These are phyloP conservation scores for Agrotis exclamationis DNA, from an alignment of 2,888 invertebrate genomes.

Conservation along the genomic window DNA sequence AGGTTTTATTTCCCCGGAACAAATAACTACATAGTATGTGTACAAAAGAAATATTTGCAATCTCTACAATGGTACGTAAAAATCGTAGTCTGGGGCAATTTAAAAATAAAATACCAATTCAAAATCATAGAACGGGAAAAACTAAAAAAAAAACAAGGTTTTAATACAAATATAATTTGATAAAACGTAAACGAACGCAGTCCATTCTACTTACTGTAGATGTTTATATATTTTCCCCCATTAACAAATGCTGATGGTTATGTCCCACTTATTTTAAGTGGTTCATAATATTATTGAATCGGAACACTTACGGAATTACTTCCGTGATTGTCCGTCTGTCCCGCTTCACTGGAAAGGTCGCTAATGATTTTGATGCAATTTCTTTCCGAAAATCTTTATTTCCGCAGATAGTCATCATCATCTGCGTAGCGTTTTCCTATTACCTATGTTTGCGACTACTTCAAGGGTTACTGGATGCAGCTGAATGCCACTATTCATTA, in stretches of 20 bases:
- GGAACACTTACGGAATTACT: constrained; percentile 51
- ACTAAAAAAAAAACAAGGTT: not conserved
- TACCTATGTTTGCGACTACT: too few species aligned
- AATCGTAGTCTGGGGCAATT: too few species aligned
- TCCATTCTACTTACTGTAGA: not conserved
- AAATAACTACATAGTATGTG: too few species aligned
- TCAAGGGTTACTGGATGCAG: too few species aligned
- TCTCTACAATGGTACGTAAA: too few species aligned
- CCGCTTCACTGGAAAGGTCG: constrained; percentile 1
- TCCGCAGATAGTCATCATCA: too few species aligned
- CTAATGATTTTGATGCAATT: constrained; percentile 22
- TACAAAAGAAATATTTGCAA: too few species aligned
- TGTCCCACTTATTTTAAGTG: constrained; percentile 52
- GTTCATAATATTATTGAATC: constrained; percentile 29
- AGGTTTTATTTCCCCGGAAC: too few species aligned
- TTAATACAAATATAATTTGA: not conserved
- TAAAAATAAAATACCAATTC: too few species aligned
- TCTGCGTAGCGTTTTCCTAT: too few species aligned
- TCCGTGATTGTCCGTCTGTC: constrained; percentile 27
- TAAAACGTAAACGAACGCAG: not conserved
- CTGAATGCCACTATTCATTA: too few species aligned
- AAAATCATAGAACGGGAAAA: too few species aligned
- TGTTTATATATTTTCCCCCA: constrained; percentile 7
- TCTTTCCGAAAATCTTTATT: not conserved
- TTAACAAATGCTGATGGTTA: constrained; percentile 19